Evolutionary conservation across 2,888 invertebrate species (phyloP).

Genomic region (Cephus spinipes): DNA sequence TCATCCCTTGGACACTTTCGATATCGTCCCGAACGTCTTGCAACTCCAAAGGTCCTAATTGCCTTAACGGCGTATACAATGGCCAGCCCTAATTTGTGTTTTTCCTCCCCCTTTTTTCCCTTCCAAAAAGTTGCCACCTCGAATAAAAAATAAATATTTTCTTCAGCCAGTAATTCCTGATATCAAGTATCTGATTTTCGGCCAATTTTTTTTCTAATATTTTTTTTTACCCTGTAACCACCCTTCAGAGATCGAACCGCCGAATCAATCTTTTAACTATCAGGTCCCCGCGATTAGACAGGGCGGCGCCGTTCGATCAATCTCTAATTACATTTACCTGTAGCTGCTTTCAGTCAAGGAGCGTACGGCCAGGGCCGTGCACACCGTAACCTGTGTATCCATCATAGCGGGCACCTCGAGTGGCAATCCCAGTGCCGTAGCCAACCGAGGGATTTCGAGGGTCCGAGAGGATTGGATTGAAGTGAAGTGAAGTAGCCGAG

Average conservation of each 20-base stretch:
- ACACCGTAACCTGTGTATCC: not conserved
- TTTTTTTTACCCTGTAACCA: not conserved
- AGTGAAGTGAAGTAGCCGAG: not conserved
- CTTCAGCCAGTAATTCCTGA: not conserved
- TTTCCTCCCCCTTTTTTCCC: not conserved
- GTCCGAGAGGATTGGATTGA: not conserved
- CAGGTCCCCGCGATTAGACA: constrained; percentile 39
- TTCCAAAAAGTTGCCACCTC: not conserved
- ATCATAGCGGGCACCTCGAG: constrained; percentile 39
- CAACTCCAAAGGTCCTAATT: not conserved
- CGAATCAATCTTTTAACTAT: not conserved
- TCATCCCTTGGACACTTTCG: not conserved
- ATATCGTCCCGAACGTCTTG: not conserved
- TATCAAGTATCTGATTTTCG: not conserved
- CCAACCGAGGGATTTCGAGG: constrained; percentile 14
- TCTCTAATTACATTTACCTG: constrained; percentile 59
- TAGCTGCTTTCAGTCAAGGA: constrained; percentile 26
- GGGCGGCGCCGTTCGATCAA: constrained; percentile 48
- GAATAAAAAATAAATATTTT: not conserved
- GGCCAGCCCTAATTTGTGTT: too few species aligned
- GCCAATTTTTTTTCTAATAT: not conserved
- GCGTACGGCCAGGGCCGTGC: not conserved
- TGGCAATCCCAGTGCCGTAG: constrained; percentile 43
- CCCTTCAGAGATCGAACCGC: not conserved
- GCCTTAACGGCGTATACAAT: not conserved